phyloP scores from a whole-genome alignment of 2,888 invertebrate species.

The Synergus umbraculus region DNA sequence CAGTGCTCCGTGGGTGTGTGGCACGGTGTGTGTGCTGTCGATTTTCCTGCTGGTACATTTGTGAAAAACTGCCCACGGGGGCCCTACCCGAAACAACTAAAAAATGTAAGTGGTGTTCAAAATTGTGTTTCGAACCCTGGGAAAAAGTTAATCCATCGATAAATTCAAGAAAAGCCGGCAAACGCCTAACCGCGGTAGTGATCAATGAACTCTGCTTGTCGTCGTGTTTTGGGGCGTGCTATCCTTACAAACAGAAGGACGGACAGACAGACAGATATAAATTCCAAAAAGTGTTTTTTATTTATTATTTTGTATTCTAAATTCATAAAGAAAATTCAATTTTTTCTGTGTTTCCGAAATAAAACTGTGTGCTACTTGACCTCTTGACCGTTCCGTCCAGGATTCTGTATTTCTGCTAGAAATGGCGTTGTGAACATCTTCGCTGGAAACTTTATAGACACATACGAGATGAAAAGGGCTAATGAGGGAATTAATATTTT shows the following conservation, averaged over 20 bases:
- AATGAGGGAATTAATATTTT: not conserved
- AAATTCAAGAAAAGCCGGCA: slow-evolving; percentile 21
- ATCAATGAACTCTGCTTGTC: slow-evolving; percentile 71
- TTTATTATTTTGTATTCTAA: not conserved
- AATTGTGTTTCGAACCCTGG: not conserved
- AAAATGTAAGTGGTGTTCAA: slow-evolving; percentile 22
- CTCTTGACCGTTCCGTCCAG: slow-evolving; percentile 5
- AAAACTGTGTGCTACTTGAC: not conserved
- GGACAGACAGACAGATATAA: slow-evolving; percentile 53
- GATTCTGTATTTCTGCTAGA: slow-evolving; percentile 33
- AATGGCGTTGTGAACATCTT: slow-evolving; percentile 35
- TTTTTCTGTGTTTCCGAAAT: not conserved
- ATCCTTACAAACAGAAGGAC: slow-evolving; percentile 57
- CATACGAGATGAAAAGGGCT: not conserved
- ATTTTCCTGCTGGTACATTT: slow-evolving; percentile 28
- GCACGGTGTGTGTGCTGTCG: slow-evolving; percentile 13
- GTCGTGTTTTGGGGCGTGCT: slow-evolving; percentile 69
- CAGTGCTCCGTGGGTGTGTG: slow-evolving; percentile 36
- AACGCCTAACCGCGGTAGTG: slow-evolving; percentile 51
- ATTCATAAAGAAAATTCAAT: not conserved
- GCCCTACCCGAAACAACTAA: slow-evolving; percentile 5
- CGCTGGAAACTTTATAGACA: not conserved
- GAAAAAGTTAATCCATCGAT: not conserved
- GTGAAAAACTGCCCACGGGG: slow-evolving; percentile 19
- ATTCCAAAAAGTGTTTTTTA: not conserved